A percentile compares a stretch with the other conserved stretches of the same genome.
phyloP scores from a whole-genome alignment of 1,140 invertebrate species.

The Cydia amplana region DNA sequence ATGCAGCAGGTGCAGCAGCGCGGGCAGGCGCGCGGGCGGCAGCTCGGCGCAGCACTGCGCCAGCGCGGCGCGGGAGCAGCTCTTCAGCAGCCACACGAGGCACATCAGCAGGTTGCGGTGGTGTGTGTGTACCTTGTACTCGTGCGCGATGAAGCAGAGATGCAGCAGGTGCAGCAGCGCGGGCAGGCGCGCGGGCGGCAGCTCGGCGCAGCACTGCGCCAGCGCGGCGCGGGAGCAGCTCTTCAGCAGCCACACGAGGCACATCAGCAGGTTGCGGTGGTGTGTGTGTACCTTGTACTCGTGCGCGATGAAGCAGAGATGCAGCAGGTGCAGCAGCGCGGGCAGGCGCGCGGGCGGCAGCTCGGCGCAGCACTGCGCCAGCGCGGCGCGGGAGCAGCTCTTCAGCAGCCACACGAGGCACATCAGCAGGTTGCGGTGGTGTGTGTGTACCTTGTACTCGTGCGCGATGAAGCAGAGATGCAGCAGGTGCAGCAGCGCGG shows the following conservation, averaged over 20 bases:
- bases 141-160: constrained; percentile 92
- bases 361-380: constrained; percentile 90
- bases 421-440: constrained; percentile 90
- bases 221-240: constrained; percentile 90
- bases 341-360: constrained; percentile 86
- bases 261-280: constrained; percentile 92
- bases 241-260: constrained; percentile 95
- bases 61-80: constrained; percentile 88
- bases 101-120: constrained; percentile 93
- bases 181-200: constrained; percentile 86
- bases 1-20: constrained; percentile 92
- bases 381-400: constrained; percentile 88
- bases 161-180: constrained; percentile 93
- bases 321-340: constrained; percentile 91
- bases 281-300: too few relatives aligned
- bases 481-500: constrained; percentile 91
- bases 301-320: constrained; percentile 92
- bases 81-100: constrained; percentile 95
- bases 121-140: too few relatives aligned
- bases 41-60: constrained; percentile 90
- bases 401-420: constrained; percentile 96
- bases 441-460: too few relatives aligned
- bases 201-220: constrained; percentile 88
- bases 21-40: constrained; percentile 85
- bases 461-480: constrained; percentile 93